Evolutionary conservation across 1,140 invertebrate species (phyloP).

Genomic region (Stenopsyche tienmushanensis): DNA sequence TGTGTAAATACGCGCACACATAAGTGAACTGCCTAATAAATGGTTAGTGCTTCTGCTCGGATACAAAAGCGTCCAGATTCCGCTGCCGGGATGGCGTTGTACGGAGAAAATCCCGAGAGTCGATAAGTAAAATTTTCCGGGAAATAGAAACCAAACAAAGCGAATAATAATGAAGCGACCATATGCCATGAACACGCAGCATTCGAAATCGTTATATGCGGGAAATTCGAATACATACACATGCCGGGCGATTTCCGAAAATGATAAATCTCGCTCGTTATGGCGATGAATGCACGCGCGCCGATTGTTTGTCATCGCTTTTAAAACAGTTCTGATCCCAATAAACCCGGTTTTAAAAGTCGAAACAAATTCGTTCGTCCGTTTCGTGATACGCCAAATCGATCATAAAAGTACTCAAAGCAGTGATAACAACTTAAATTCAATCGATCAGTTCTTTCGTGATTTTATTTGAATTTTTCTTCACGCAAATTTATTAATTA

Average conservation of each 20-base stretch:
- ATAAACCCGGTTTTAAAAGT: too few species aligned
- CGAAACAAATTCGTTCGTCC: too few species aligned
- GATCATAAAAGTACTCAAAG: too few species aligned
- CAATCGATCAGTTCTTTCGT: too few species aligned
- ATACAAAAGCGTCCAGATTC: neutral
- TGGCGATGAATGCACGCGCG: too few species aligned
- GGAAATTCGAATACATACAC: slow-evolving; percentile 3
- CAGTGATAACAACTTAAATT: too few species aligned
- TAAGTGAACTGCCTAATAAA: neutral
- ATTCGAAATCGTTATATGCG: neutral
- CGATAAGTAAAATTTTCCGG: slow-evolving; percentile 24
- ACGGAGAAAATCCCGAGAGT: neutral
- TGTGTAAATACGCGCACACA: neutral
- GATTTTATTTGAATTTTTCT: too few species aligned
- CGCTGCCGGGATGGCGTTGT: neutral
- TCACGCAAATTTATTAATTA: too few species aligned
- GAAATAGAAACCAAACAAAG: slow-evolving; percentile 19
- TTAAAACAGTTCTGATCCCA: too few species aligned
- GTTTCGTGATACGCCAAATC: too few species aligned
- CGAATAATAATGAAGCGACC: slow-evolving; percentile 9
- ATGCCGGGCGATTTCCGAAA: neutral
- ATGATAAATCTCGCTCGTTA: too few species aligned
- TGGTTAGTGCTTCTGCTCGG: neutral
- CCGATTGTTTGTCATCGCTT: too few species aligned
- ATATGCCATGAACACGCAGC: neutral